phyloP scores from a whole-genome alignment of 1,140 invertebrate species.

The Camponotus vicinus region DNA sequence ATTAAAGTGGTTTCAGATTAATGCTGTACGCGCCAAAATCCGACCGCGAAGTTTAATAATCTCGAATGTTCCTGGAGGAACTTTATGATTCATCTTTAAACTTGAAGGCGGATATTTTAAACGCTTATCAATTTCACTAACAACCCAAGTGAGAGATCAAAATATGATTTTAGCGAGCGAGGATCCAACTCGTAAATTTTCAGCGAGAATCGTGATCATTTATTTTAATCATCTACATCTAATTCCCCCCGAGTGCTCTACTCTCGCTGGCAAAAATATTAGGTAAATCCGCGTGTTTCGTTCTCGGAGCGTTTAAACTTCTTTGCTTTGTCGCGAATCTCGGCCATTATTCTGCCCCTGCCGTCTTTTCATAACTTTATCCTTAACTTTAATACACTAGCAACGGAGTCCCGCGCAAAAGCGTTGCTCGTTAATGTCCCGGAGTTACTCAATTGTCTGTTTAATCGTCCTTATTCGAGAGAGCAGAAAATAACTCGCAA shows the following conservation, averaged over 20 bases:
- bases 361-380: slow-evolving; percentile 24
- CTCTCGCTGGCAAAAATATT: slow-evolving; percentile 13
- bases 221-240: slow-evolving; percentile 6
- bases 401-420: slow-evolving; percentile 28
- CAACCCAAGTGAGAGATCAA: not conserved
- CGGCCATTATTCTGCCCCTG: slow-evolving; percentile 44
- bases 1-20: slow-evolving; percentile 44
- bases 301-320: slow-evolving; percentile 18
- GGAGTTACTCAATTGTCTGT: slow-evolving; percentile 35
- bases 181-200: not conserved
- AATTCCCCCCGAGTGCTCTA: not conserved
- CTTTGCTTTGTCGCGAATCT: slow-evolving; percentile 35
- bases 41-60: slow-evolving; percentile 53
- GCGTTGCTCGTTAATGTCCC: slow-evolving; percentile 44
- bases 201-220: slow-evolving; percentile 16
- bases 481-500: slow-evolving; percentile 4
- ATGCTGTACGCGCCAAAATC: slow-evolving; percentile 31
- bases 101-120: not conserved
- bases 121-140: slow-evolving; percentile 6
- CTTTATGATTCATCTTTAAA: slow-evolving; percentile 44
- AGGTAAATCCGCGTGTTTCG: slow-evolving; percentile 24
- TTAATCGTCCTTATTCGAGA: slow-evolving; percentile 59
- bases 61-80: slow-evolving; percentile 9
- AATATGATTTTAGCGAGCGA: slow-evolving; percentile 1
- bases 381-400: slow-evolving; percentile 43